A percentile compares a stretch with the other conserved stretches of the same genome.
Evolutionary conservation across 2,888 invertebrate genomes (phyloP).

Genomic region (Lasioglossum lativentre): DNA sequence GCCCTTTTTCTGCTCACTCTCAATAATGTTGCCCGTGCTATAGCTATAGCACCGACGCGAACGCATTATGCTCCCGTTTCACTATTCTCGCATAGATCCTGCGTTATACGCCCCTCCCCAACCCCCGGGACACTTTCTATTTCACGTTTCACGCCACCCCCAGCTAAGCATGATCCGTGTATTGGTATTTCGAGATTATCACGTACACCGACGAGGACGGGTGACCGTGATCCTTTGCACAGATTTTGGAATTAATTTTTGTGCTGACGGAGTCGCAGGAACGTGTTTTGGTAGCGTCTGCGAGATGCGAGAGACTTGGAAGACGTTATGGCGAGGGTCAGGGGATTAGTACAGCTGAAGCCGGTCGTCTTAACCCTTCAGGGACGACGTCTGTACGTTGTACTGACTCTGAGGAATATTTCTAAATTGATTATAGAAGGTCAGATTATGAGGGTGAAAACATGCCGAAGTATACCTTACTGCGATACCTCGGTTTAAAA

Average conservation of each 20-base stretch:
- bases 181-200: conserved; percentile 3
- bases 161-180: background rate
- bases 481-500: no score
- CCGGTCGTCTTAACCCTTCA: background rate
- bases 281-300: background rate
- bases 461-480: no score
- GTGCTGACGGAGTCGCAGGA: background rate
- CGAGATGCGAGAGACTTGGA: background rate
- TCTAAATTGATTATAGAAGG: background rate
- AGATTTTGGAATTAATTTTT: background rate
- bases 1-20: conserved; percentile 36
- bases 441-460: background rate
- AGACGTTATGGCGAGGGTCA: background rate
- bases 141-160: background rate
- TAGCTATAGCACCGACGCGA: conserved; percentile 2
- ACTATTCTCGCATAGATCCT: conserved; percentile 1
- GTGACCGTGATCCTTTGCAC: background rate
- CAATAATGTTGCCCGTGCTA: conserved; percentile 27
- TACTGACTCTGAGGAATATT: background rate
- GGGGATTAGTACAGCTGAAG: background rate
- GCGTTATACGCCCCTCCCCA: background rate
- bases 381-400: background rate
- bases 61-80: conserved; percentile 18
- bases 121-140: background rate
- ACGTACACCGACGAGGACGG: no score